Conservation (phyloP, 2,888 invertebrate species). For the Tortricodes alternella region DNA sequence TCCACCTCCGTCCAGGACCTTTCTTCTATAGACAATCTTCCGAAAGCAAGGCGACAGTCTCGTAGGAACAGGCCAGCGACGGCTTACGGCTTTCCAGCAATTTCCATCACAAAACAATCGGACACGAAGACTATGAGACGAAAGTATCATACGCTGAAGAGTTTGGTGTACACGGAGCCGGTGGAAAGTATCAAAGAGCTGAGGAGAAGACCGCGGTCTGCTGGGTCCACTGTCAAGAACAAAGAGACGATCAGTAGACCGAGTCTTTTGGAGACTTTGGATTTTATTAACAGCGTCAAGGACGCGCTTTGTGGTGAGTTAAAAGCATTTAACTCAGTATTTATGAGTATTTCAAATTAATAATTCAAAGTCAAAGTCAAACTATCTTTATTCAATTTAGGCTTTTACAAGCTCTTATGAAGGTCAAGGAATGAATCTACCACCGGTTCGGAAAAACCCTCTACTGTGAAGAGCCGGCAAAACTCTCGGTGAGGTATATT, state of each 20-base stretch:
- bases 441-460: no score
- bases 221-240: slow-evolving; percentile 70
- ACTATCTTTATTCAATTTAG: no score
- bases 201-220: slow-evolving; percentile 68
- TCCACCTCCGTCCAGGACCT: slow-evolving; percentile 52
- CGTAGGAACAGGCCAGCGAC: slow-evolving; percentile 60
- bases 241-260: slow-evolving; percentile 70
- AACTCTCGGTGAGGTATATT: no score
- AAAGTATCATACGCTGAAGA: slow-evolving; percentile 60
- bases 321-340: neutral
- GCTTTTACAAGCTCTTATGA: no score
- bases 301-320: slow-evolving; percentile 70
- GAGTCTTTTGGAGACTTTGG: slow-evolving; percentile 71
- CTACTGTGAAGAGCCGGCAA: no score
- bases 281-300: slow-evolving; percentile 74
- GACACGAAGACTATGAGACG: slow-evolving; percentile 57
- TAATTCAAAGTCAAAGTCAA: no score
- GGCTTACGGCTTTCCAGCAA: slow-evolving; percentile 71
- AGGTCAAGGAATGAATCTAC: no score
- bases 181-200: slow-evolving; percentile 69
- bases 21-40: slow-evolving; percentile 43
- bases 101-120: slow-evolving; percentile 65
- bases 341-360: neutral
- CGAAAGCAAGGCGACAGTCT: slow-evolving; percentile 57
- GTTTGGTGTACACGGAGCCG: slow-evolving; percentile 70